phyloP scores from a whole-genome alignment of 2,888 invertebrate species.

The Acanthosepion pharaonis region DNA sequence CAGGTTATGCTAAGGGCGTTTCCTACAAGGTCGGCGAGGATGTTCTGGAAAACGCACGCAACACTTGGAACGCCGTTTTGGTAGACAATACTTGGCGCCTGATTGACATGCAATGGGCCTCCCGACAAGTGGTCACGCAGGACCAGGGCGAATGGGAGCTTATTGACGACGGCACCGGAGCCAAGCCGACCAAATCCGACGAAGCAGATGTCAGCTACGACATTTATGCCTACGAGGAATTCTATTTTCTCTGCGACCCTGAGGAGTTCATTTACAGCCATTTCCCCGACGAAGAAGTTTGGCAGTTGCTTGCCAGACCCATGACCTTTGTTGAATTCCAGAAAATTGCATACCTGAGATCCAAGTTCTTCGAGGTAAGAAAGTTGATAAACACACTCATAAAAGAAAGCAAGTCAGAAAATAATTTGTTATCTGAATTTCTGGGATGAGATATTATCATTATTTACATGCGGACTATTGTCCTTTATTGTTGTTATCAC shows the following conservation, averaged over 20 bases:
- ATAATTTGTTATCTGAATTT: too few relatives aligned
- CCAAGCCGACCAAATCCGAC: conserved; percentile 51
- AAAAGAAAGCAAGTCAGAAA: too few relatives aligned
- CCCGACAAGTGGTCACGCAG: conserved; percentile 66
- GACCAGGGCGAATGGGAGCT: conserved; percentile 57
- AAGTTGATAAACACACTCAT: background rate
- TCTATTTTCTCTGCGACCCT: conserved; percentile 35
- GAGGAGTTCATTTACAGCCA: conserved; percentile 39
- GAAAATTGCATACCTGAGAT: conserved; percentile 39
- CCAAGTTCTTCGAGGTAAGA: conserved; percentile 44
- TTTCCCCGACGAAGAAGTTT: conserved; percentile 37
- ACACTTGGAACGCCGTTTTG: conserved; percentile 72
- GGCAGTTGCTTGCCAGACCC: conserved; percentile 39
- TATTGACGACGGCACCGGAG: conserved; percentile 56
- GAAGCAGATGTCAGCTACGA: conserved; percentile 20
- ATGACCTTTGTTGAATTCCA: conserved; percentile 4
- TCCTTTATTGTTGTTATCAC: too few relatives aligned
- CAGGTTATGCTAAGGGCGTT: conserved; percentile 70
- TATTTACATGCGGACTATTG: too few relatives aligned
- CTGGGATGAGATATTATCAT: too few relatives aligned
- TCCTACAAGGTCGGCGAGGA: conserved; percentile 68
- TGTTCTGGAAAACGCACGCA: conserved; percentile 61
- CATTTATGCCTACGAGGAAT: conserved; percentile 39
- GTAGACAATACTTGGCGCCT: conserved; percentile 70
- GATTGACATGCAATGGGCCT: conserved; percentile 72